Percentiles rank a stretch among this genome's conserved stretches.
Evolutionary conservation across 2,888 invertebrate species (phyloP).

Genomic region (Ichneumoninae sp.): DNA sequence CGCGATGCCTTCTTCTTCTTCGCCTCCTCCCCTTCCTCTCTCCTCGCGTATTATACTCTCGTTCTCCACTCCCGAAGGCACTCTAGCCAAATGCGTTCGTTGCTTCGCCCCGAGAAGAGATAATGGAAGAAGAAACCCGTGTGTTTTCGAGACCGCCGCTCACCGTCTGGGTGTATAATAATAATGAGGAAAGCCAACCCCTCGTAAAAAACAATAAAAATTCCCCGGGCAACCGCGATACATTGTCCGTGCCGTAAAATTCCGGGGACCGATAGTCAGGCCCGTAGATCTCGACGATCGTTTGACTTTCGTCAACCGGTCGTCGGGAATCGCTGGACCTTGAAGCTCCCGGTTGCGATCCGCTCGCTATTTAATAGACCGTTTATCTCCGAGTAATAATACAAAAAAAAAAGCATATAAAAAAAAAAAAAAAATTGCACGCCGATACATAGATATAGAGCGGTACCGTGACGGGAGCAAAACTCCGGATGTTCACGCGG

Average conservation of each 20-base stretch:
- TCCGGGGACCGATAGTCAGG: not conserved
- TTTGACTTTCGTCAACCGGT: not conserved
- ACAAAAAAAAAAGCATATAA: not conserved
- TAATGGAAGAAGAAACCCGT: slow-evolving; percentile 3
- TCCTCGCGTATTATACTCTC: slow-evolving; percentile 69
- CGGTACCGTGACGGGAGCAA: slow-evolving; percentile 3
- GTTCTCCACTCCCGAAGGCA: slow-evolving; percentile 68
- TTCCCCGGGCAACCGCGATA: slow-evolving; percentile 15
- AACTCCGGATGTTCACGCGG: slow-evolving; percentile 64
- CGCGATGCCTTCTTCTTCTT: slow-evolving; percentile 71
- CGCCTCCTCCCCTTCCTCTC: slow-evolving; percentile 38
- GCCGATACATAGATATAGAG: not conserved
- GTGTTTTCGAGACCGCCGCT: not conserved
- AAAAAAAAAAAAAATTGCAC: not conserved
- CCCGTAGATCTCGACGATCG: not conserved
- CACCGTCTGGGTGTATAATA: slow-evolving; percentile 50
- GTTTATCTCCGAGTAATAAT: not conserved
- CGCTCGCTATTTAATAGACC: not conserved
- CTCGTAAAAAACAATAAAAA: slow-evolving; percentile 58
- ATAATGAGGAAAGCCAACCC: slow-evolving; percentile 77
- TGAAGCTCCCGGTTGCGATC: not conserved
- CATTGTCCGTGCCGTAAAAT: not conserved
- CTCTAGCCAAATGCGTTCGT: slow-evolving; percentile 72
- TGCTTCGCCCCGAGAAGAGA: slow-evolving; percentile 54
- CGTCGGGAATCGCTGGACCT: not conserved